Conservation (phyloP, 1,140 invertebrate genomes). For the Eulimnadia texana region DNA sequence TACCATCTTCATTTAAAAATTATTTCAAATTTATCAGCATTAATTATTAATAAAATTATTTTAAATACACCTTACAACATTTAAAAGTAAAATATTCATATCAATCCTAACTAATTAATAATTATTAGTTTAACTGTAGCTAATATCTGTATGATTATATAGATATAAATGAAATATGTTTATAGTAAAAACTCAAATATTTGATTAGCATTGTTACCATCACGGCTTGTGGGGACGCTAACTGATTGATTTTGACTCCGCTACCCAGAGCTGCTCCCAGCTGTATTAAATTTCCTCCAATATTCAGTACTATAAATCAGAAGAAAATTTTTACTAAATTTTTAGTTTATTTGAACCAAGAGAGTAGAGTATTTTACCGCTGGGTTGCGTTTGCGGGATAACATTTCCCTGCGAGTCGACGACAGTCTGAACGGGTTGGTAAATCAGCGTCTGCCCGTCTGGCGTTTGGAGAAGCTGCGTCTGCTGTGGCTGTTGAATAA, state of each 20-base stretch:
- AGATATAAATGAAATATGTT: too few species aligned
- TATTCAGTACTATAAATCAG: slow-evolving; percentile 40
- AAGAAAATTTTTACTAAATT: slow-evolving; percentile 17
- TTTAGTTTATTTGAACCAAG: slow-evolving; percentile 11
- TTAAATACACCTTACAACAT: slow-evolving; percentile 30
- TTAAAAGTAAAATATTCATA: slow-evolving; percentile 46
- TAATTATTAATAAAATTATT: slow-evolving; percentile 12
- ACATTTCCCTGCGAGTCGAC: slow-evolving; percentile 28
- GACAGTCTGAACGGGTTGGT: slow-evolving; percentile 50
- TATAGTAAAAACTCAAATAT: too few species aligned
- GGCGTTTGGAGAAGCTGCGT: slow-evolving; percentile 62
- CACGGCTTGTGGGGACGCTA: slow-evolving; percentile 37
- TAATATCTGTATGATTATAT: slow-evolving; percentile 27
- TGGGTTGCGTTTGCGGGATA: slow-evolving; percentile 42
- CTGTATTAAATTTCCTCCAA: slow-evolving; percentile 56
- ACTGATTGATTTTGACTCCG: slow-evolving; percentile 25
- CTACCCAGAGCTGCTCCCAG: too few species aligned
- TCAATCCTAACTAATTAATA: too few species aligned
- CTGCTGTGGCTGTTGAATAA: slow-evolving; percentile 43
- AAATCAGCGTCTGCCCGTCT: slow-evolving; percentile 83
- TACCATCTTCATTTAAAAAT: slow-evolving; percentile 39
- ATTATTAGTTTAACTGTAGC: too few species aligned
- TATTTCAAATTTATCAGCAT: slow-evolving; percentile 1
- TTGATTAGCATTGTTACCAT: too few species aligned
- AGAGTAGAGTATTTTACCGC: slow-evolving; percentile 30